Base-by-base conservation (phyloP, 1,140 invertebrate genomes). In the Pararge aegeria region DNA sequence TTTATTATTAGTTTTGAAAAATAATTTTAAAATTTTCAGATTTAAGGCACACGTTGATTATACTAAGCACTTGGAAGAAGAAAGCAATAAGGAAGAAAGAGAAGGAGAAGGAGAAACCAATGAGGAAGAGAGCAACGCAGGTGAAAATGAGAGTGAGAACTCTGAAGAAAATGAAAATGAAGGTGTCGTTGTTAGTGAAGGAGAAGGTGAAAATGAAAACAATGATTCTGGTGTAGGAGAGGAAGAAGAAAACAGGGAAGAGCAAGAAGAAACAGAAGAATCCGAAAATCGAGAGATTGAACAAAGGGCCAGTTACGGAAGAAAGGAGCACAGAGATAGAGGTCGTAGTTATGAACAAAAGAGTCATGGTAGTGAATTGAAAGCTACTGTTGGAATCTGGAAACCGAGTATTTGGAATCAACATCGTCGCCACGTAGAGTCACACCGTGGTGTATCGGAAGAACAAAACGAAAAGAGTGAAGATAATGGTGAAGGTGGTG, bases 11-110 rank as follows among this genome's bases (percentile, higher is more conserved):
- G n/a, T n/a, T n/a, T n/a, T n/a, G n/a, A n/a, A n/a, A n/a, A n/a
- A n/a, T n/a, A n/a, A n/a, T n/a, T n/a, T n/a, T n/a, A n/a, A n/a
- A n/a, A 12, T 27, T 70, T 64, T n/a, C 38, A 70, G 64, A 61
- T 61, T 66, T 29, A 64, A 70, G 30, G 57, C 61, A 16, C 38
- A 64, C 16, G 61, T 70, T 27, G 49, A 59, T 16, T 70, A 70
- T 48, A 55, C 46, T 54, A 48, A 56, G 21, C 53, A 12, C 12
- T 56, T 21, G 7, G 38, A 48, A 4, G 38, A 48, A 4, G 30
- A 50, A 30, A 48, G 53, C 13, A 42, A 60, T 6, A 57, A 53
- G 15, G 38, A 57, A 53, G 49, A 53, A 30, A 10, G 54, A 7
- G 16, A 27, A 30, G 18, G 42, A 2, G 16, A 27, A 15, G 24